Evolutionary conservation across 1,140 invertebrate species (phyloP).

Genomic region (Tetraneura akinire): DNA sequence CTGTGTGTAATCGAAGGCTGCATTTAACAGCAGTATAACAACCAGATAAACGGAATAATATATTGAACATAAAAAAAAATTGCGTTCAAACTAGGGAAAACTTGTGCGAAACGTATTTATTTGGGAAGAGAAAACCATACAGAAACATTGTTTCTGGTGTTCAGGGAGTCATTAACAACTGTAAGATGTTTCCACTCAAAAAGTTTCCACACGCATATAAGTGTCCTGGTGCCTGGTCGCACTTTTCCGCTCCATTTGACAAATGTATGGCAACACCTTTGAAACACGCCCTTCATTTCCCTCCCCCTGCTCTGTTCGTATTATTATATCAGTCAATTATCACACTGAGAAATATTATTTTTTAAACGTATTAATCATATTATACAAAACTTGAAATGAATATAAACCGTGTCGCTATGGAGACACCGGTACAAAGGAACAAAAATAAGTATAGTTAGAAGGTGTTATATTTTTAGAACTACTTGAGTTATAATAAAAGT

Average conservation of each 20-base stretch:
- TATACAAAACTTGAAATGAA: neutral
- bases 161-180: conserved; percentile 30
- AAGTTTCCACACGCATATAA: neutral
- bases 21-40: neutral
- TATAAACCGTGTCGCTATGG: conserved; percentile 18
- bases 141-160: conserved; percentile 11
- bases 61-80: conserved; percentile 8
- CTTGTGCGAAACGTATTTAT: neutral
- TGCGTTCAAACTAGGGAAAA: neutral
- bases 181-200: conserved; percentile 22
- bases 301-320: no score
- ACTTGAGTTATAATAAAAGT: conserved; percentile 8
- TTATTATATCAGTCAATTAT: conserved; percentile 5
- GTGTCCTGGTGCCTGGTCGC: no score
- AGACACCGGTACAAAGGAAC: neutral
- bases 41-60: conserved; percentile 8
- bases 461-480: neutral
- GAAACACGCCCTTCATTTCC: neutral
- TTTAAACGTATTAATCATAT: conserved; percentile 17
- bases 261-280: neutral
- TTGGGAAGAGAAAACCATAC: neutral
- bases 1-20: neutral
- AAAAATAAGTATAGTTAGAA: neutral
- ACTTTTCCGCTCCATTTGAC: conserved; percentile 8
- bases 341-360: neutral